phyloP scores from a whole-genome alignment of 37 sponge, comb jelly and placozoan genomes.

The Halichondria panicea region DNA sequence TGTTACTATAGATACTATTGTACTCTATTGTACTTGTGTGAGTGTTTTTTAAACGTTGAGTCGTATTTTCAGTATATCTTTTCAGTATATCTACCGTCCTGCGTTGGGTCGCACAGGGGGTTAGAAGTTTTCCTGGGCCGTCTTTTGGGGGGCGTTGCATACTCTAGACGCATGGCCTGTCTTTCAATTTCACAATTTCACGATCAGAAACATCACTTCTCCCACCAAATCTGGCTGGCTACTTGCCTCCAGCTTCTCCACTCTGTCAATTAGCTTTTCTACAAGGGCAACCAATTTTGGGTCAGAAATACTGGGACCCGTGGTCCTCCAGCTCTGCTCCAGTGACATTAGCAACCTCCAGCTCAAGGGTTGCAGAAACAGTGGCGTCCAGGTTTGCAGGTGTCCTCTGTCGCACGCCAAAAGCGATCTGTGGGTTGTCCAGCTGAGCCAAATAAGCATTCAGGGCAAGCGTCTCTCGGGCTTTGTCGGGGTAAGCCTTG shows the following conservation, averaged over 20 bases:
- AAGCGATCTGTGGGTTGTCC: slow-evolving; percentile 22
- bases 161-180: slow-evolving; percentile 31
- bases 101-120: slow-evolving; percentile 24
- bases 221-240: background rate
- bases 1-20: background rate
- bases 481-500: slow-evolving; percentile 42
- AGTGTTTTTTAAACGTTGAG: background rate
- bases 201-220: background rate
- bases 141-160: background rate
- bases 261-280: slow-evolving; percentile 1
- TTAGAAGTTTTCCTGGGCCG: slow-evolving; percentile 36
- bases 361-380: slow-evolving; percentile 48
- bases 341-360: slow-evolving; percentile 22
- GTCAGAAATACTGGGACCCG: background rate
- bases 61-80: background rate
- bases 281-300: slow-evolving; percentile 1
- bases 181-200: too few species aligned
- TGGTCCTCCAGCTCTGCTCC: background rate
- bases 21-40: background rate
- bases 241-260: slow-evolving; percentile 26
- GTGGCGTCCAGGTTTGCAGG: slow-evolving; percentile 45
- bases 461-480: slow-evolving; percentile 28
- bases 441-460: slow-evolving; percentile 8
- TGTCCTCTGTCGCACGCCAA: slow-evolving; percentile 39
- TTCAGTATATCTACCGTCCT: slow-evolving; percentile 18